Evolutionary conservation across 2,888 invertebrate genomes (phyloP), one percentile per base, ranked within the genome.

Genomic region (Erpobdella octoculata): DNA sequence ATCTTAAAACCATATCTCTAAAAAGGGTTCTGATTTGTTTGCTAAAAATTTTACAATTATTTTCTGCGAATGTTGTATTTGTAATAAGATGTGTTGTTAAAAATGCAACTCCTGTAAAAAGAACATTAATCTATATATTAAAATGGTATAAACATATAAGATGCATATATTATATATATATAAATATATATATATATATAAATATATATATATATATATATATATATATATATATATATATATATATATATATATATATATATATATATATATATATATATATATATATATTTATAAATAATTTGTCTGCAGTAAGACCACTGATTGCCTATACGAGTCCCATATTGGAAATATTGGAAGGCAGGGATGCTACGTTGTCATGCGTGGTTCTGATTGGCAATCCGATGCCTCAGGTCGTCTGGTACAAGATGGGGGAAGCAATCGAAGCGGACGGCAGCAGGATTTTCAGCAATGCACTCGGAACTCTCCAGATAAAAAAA

Each of bases 371-470:
- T 6, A 78, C 80, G 25, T 76, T 85, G 62, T 78, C 78, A 37
- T 86, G 86, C 78, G 78, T 82, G 31, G 81, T 85, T 3, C 77
- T 85, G 31, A 77, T 83, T 8, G 84, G 84, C 37, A 82, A 81
- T 73, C 84, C 85, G 15, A 78, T 77, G 53, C 85, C 85, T 0
- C 78, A 76, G 21, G 78, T 85, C 53, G 53, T 53, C 53, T 53
- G 53, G 53, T 53, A 53, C 53, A 53, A 53, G 15, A 53, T 28
- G 53, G 53, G 53, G 53, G 53, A 53, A 53, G 21, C n/a, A 25
- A 6, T 53, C 15, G 28, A 53, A 5, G 8, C 28, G n/a, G 53
- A 53, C 28, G 53, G 53, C 21, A 53, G 28, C 21, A 53, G 28
- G 53, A 53, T 53, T 28, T 25, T 53, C 53, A 53, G 53, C 28